Conservation (phyloP, 2,797 vertebrate species). For the Calcarius lapponicus region DNA sequence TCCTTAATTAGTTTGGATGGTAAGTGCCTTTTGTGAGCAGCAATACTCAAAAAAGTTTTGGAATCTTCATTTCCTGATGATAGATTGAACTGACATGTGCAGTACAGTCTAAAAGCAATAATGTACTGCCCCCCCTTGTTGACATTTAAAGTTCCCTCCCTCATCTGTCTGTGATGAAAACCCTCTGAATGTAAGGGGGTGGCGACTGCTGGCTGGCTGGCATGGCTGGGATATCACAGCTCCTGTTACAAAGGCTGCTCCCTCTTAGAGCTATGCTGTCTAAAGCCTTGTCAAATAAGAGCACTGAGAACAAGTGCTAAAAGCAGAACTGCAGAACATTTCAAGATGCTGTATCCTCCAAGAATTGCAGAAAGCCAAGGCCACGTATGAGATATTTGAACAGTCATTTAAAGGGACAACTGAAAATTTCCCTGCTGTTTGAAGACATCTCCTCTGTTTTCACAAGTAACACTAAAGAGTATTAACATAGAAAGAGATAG, state of each 20-base stretch:
- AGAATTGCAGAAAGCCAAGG: background rate
- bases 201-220: background rate
- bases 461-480: background rate
- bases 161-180: conserved; percentile 21
- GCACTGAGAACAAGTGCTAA: conserved; percentile 2
- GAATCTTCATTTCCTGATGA: background rate
- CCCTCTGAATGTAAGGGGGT: background rate
- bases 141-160: conserved; percentile 18
- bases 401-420: background rate
- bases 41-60: background rate
- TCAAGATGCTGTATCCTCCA: background rate
- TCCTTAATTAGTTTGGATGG: background rate
- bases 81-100: conserved; percentile 5
- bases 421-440: background rate
- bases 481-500: background rate
- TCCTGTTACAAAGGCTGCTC: conserved; percentile 62
- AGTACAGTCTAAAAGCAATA: conserved; percentile 26
- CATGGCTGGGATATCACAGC: conserved; percentile 50
- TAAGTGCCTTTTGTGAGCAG: background rate
- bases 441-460: background rate
- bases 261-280: conserved; percentile 8
- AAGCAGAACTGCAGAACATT: conserved; percentile 24
- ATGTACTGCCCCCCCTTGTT: background rate
- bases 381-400: background rate
- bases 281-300: background rate